A percentile compares a stretch with the other conserved stretches of the same genome.
These are phyloP conservation scores for Nasonia giraulti DNA, from an alignment of 1,140 invertebrate species.

Conservation along the genomic window DNA sequence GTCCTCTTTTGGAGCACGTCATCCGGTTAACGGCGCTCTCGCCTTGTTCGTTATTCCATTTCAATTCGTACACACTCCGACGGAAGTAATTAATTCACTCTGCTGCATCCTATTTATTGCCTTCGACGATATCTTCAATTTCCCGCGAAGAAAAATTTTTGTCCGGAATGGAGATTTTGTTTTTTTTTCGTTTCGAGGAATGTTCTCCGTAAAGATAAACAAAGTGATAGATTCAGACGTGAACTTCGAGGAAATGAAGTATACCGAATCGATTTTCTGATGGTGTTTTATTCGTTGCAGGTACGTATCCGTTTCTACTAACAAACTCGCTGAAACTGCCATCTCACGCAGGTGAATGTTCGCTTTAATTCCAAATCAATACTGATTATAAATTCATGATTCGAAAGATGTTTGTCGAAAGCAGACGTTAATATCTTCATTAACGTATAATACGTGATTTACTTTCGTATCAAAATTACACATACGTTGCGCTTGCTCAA, in stretches of 20 bases:
- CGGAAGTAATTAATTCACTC: too few relatives aligned
- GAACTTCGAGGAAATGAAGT: too few relatives aligned
- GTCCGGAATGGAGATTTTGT: neutral
- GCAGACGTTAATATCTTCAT: too few relatives aligned
- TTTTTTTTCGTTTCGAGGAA: neutral
- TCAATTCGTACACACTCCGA: neutral
- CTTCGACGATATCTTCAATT: neutral
- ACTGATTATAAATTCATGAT: too few relatives aligned
- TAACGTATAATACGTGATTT: too few relatives aligned
- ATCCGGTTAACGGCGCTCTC: too few relatives aligned
- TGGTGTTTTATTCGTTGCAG: constrained; percentile 10
- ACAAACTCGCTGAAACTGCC: neutral
- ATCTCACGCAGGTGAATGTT: neutral
- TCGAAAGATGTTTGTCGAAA: too few relatives aligned
- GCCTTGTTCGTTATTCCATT: constrained; percentile 11
- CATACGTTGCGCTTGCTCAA: neutral
- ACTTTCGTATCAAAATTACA: too few relatives aligned
- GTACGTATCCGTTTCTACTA: constrained; percentile 13
- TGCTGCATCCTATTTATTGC: too few relatives aligned
- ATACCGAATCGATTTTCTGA: neutral
- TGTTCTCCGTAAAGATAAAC: neutral
- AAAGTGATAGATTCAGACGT: too few relatives aligned
- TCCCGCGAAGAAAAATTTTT: neutral
- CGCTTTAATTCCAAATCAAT: neutral
- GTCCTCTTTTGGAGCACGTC: neutral